Percentiles rank a stretch among this genome's conserved stretches.
Conservation (phyloP, 2,888 invertebrate species). For the Athrips mouffetella region DNA sequence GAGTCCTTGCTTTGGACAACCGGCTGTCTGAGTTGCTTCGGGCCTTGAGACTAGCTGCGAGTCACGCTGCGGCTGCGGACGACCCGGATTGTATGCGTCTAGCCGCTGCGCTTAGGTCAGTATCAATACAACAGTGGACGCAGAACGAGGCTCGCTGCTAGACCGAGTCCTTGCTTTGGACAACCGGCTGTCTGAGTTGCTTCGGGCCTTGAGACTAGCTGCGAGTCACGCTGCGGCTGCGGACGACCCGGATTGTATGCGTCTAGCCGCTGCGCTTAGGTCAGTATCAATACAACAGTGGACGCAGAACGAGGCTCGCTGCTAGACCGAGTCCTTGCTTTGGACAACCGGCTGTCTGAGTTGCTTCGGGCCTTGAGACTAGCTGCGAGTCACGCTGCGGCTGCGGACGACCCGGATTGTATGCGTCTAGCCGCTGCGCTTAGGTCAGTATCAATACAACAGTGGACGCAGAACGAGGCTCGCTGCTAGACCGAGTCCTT, state of each 20-base stretch:
- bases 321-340: slow-evolving; percentile 45
- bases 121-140: slow-evolving; percentile 73
- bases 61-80: slow-evolving; percentile 81
- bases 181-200: slow-evolving; percentile 83
- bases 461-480: no score
- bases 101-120: slow-evolving; percentile 73
- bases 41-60: slow-evolving; percentile 72
- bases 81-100: slow-evolving; percentile 68
- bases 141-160: slow-evolving; percentile 51
- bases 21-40: slow-evolving; percentile 81
- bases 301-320: slow-evolving; percentile 61
- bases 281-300: slow-evolving; percentile 75
- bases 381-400: slow-evolving; percentile 83
- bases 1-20: slow-evolving; percentile 76
- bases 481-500: no score
- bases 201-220: slow-evolving; percentile 54
- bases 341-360: slow-evolving; percentile 85
- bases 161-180: slow-evolving; percentile 68
- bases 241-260: slow-evolving; percentile 72
- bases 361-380: slow-evolving; percentile 49
- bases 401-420: slow-evolving; percentile 79
- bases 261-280: slow-evolving; percentile 65
- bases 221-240: slow-evolving; percentile 82
- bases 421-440: slow-evolving; percentile 48
- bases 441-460: slow-evolving; percentile 78